These are phyloP conservation scores for Trachelipus rathkii DNA, from an alignment of 1,140 invertebrate species.

Conservation along the genomic window DNA sequence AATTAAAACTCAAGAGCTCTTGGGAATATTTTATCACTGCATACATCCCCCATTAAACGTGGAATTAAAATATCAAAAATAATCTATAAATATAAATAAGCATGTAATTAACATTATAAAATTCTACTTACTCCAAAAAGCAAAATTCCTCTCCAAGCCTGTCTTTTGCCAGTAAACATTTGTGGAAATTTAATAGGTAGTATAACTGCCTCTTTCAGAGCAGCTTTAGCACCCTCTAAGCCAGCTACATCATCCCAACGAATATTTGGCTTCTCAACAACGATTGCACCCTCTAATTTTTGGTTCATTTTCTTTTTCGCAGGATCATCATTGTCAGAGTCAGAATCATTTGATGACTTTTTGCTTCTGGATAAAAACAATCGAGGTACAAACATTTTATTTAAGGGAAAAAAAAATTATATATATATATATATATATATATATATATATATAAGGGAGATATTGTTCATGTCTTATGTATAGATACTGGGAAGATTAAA, in stretches of 20 bases:
- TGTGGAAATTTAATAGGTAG: constrained; percentile 98
- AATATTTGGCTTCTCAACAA: constrained; percentile 92
- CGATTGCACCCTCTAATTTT: constrained; percentile 88
- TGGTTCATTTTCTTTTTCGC: constrained; percentile 91
- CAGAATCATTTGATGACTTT: constrained; percentile 49
- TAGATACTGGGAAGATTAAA: no score
- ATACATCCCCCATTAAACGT: no score
- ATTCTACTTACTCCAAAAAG: constrained; percentile 68
- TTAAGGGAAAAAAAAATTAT: no score
- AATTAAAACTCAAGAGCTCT: no score
- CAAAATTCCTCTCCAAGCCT: constrained; percentile 97
- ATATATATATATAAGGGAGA: no score
- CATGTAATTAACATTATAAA: constrained; percentile 36
- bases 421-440: no score
- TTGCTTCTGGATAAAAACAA: constrained; percentile 26
- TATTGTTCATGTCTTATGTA: no score
- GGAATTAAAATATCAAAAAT: no score
- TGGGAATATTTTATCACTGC: no score
- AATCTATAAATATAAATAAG: no score
- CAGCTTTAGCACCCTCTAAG: constrained; percentile 93
- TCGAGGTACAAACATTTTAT: no score
- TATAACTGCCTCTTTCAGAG: constrained; percentile 99
- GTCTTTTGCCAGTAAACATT: constrained; percentile 94
- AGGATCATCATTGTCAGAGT: constrained; percentile 75
- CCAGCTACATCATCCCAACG: constrained; percentile 98